Conservation (phyloP, 2,888 invertebrate genomes). For the Drosophila demipolita region DNA sequence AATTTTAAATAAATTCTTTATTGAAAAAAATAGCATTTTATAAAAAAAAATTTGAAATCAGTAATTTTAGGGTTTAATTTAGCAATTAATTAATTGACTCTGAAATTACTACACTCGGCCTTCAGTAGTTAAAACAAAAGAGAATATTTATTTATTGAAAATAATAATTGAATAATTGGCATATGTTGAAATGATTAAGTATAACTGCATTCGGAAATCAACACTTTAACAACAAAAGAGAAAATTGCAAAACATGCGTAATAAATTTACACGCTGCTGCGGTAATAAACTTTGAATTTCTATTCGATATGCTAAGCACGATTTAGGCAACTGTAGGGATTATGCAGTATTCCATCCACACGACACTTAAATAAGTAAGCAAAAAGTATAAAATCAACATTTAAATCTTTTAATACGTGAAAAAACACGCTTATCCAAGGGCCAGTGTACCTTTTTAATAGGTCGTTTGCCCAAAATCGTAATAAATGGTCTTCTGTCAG, state of each 20-base stretch:
- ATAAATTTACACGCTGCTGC: background rate
- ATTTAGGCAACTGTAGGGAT: conserved; percentile 6
- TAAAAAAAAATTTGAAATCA: background rate
- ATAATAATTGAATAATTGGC: background rate
- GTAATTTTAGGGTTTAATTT: background rate
- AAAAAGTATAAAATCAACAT: background rate
- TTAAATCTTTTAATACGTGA: background rate
- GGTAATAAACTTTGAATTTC: conserved; percentile 9
- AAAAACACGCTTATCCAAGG: background rate
- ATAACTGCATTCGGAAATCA: background rate
- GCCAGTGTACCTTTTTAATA: background rate
- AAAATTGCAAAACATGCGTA: background rate
- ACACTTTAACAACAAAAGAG: background rate
- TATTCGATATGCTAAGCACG: background rate
- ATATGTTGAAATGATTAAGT: background rate
- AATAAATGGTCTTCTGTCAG: conserved; percentile 14
- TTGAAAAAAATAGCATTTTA: background rate
- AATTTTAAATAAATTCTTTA: background rate
- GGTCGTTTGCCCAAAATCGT: conserved; percentile 26
- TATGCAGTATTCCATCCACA: background rate
- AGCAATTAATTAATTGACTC: background rate
- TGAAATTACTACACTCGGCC: background rate
- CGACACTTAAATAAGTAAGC: background rate
- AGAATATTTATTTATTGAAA: background rate
- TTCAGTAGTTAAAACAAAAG: background rate